Conservation (phyloP, 64 coral and sea anemone species). For the Montipora foliosa region DNA sequence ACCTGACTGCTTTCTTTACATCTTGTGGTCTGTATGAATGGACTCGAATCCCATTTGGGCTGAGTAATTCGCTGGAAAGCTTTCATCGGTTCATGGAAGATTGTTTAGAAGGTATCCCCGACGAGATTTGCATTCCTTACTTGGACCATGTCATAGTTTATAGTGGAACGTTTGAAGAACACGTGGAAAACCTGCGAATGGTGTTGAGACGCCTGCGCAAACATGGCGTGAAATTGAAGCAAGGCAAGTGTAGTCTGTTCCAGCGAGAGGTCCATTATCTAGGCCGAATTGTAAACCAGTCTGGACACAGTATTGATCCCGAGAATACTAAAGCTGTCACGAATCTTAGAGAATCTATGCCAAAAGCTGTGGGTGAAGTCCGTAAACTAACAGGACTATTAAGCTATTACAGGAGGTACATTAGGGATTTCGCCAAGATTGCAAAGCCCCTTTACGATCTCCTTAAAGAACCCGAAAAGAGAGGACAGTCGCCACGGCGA, state of each 20-base stretch:
- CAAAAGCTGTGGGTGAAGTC: not conserved
- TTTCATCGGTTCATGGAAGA: too few species aligned
- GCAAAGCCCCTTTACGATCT: slow-evolving; percentile 16
- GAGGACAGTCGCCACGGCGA: not conserved
- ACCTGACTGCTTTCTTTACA: too few species aligned
- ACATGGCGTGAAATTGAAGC: slow-evolving; percentile 16
- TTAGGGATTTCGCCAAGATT: not conserved
- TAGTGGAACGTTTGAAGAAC: too few species aligned
- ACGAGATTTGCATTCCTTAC: too few species aligned
- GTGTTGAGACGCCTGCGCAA: not conserved
- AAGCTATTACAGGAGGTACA: slow-evolving; percentile 11
- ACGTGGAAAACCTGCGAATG: not conserved
- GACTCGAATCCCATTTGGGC: too few species aligned
- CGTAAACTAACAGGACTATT: slow-evolving; percentile 5
- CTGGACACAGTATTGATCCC: not conserved
- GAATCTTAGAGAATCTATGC: not conserved
- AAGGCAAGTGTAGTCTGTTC: slow-evolving; percentile 18
- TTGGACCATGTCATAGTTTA: slow-evolving; percentile 24
- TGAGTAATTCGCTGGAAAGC: too few species aligned
- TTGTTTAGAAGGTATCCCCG: too few species aligned
- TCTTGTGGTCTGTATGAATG: too few species aligned
- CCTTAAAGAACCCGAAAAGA: not conserved
- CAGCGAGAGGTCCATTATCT: not conserved
- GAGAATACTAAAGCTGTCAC: not conserved
- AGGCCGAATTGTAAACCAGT: not conserved